Evolutionary conservation across 2,888 invertebrate genomes (phyloP).

Genomic region (Yponomeuta sedellus): DNA sequence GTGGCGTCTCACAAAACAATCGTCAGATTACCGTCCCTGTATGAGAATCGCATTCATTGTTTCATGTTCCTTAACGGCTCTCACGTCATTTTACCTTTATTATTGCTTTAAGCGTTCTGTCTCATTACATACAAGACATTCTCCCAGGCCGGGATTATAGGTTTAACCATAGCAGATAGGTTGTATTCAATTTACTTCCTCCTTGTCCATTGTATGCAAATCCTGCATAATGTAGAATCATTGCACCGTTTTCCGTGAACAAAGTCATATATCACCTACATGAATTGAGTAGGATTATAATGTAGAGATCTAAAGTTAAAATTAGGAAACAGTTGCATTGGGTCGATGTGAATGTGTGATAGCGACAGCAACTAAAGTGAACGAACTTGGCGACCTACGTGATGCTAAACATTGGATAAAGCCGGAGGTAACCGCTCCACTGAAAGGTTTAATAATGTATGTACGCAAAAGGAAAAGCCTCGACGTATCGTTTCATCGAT

Average conservation of each 20-base stretch:
- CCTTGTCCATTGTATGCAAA: not conserved
- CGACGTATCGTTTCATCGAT: constrained; percentile 42
- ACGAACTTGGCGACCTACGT: not conserved
- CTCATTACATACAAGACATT: not conserved
- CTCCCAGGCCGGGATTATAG: not conserved
- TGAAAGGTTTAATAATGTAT: constrained; percentile 29
- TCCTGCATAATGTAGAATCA: not conserved
- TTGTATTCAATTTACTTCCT: not conserved
- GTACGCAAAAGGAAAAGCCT: constrained; percentile 36
- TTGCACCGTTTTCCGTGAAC: not conserved
- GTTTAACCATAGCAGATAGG: not conserved
- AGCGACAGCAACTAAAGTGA: constrained; percentile 22
- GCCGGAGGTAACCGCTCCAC: not conserved
- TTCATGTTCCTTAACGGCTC: not conserved
- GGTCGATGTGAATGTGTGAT: constrained; percentile 43
- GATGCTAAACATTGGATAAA: not conserved
- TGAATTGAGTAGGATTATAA: not conserved
- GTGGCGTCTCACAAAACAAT: not conserved
- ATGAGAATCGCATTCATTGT: not conserved
- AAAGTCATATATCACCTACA: not conserved
- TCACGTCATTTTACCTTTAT: not conserved
- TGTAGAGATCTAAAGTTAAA: constrained; percentile 6
- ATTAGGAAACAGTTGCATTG: constrained; percentile 34
- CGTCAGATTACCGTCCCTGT: not conserved
- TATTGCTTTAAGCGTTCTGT: not conserved